These are phyloP conservation scores for Zygaena filipendulae DNA, from an alignment of 2,888 invertebrate genomes.

Conservation along the genomic window DNA sequence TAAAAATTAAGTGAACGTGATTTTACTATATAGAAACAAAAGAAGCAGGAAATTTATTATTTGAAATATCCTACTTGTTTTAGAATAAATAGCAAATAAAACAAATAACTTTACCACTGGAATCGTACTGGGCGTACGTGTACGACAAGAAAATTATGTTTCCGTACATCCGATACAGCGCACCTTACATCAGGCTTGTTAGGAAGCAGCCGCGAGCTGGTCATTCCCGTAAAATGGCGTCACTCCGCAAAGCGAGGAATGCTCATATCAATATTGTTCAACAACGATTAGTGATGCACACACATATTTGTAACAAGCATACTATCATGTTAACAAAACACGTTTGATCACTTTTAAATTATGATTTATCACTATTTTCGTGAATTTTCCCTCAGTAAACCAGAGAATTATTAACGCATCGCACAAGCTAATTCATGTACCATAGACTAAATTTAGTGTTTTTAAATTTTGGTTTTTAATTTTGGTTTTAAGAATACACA, in stretches of 20 bases:
- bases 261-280: constrained; percentile 51
- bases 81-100: constrained; percentile 36
- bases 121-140: constrained; percentile 66
- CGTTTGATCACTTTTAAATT: too few species aligned
- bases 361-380: too few species aligned
- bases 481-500: constrained; percentile 23
- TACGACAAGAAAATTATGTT: constrained; percentile 57
- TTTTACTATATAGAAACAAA: constrained; percentile 55
- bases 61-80: constrained; percentile 23
- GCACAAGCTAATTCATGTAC: constrained; percentile 60
- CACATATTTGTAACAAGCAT: too few species aligned
- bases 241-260: constrained; percentile 63
- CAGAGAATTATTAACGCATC: too few species aligned
- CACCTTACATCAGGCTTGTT: constrained; percentile 64
- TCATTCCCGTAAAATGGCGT: constrained; percentile 71
- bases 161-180: constrained; percentile 58
- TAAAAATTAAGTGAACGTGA: constrained; percentile 51
- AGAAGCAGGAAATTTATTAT: constrained; percentile 58
- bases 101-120: constrained; percentile 46
- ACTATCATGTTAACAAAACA: too few species aligned
- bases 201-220: constrained; percentile 65
- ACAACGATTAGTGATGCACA: too few species aligned
- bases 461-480: constrained; percentile 32
- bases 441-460: constrained; percentile 42
- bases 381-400: too few species aligned